These are phyloP conservation scores for Amblyjoppa fuscipennis DNA, from an alignment of 2,888 invertebrate genomes.

Conservation along the genomic window DNA sequence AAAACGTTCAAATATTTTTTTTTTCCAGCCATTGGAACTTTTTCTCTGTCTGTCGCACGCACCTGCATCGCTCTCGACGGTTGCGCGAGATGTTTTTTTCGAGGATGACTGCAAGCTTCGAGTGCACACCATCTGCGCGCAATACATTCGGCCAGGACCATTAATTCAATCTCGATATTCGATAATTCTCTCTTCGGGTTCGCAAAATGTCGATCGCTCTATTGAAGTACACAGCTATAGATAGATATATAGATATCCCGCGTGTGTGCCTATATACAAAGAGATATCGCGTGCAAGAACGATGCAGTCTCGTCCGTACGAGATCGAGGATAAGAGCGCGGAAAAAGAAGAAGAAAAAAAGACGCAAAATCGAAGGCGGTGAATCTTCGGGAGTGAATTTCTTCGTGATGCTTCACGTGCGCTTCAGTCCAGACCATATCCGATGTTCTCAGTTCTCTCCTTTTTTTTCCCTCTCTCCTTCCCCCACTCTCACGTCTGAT, in stretches of 20 bases:
- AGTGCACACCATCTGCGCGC: conserved; percentile 50
- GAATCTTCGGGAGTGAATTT: conserved; percentile 55
- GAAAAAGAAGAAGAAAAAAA: conserved; percentile 24
- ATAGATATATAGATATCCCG: neutral
- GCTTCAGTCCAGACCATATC: conserved; percentile 41
- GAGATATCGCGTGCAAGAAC: conserved; percentile 24
- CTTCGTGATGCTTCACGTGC: conserved; percentile 38
- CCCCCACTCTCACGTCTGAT: neutral
- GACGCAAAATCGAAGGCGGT: conserved; percentile 33
- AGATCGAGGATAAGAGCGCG: conserved; percentile 21
- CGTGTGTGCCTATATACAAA: conserved; percentile 25
- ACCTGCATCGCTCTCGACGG: conserved; percentile 15
- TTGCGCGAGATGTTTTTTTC: conserved; percentile 21
- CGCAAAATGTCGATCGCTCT: conserved; percentile 38
- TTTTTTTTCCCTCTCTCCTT: conserved; percentile 54
- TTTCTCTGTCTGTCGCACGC: conserved; percentile 10
- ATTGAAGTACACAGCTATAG: conserved; percentile 13
- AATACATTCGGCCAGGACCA: conserved; percentile 49
- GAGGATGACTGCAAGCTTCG: conserved; percentile 8
- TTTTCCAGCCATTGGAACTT: neutral
- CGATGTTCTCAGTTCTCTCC: conserved; percentile 62
- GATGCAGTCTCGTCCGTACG: conserved; percentile 1
- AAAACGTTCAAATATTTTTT: neutral
- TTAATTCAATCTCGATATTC: conserved; percentile 67
- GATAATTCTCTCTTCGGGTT: conserved; percentile 59